Conservation (phyloP, 37 sponge, comb jelly and placozoan genomes). For the Tethya wilhelma region DNA sequence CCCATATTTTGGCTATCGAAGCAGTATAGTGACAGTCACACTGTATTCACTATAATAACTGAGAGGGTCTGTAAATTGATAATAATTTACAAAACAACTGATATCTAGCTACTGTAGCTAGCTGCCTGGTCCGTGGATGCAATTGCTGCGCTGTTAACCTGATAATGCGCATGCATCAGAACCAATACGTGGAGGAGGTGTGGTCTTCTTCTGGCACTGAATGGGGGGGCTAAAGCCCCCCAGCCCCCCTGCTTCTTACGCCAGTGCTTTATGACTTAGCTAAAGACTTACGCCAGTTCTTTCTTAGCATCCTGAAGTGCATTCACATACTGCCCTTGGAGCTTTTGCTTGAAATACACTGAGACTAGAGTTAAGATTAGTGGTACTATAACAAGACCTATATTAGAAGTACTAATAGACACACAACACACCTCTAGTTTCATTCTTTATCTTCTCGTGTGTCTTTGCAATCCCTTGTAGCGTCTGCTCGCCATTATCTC, state of each 20-base stretch:
- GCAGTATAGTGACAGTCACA: neutral
- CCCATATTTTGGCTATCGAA: neutral
- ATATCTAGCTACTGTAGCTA: too few species aligned
- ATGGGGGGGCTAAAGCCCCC: too few species aligned
- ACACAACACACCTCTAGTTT: constrained; percentile 44
- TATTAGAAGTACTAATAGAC: neutral
- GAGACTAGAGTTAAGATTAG: constrained; percentile 28
- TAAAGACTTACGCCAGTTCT: constrained; percentile 60
- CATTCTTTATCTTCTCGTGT: constrained; percentile 62
- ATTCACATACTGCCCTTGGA: constrained; percentile 58
- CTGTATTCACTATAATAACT: too few species aligned
- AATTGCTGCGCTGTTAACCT: too few species aligned
- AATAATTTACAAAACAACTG: too few species aligned
- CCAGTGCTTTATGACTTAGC: too few species aligned
- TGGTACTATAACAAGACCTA: neutral
- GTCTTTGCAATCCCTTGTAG: constrained; percentile 48
- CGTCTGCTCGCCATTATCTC: constrained; percentile 58
- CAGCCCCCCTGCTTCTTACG: too few species aligned
- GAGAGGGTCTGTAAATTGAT: too few species aligned
- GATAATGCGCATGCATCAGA: too few species aligned
- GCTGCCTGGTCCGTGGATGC: too few species aligned
- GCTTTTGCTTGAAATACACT: constrained; percentile 70
- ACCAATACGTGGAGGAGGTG: too few species aligned
- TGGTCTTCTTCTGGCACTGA: too few species aligned
- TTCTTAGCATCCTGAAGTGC: constrained; percentile 74